Conservation (phyloP, 2,797 vertebrate species). For the Hydrolagus colliei region DNA sequence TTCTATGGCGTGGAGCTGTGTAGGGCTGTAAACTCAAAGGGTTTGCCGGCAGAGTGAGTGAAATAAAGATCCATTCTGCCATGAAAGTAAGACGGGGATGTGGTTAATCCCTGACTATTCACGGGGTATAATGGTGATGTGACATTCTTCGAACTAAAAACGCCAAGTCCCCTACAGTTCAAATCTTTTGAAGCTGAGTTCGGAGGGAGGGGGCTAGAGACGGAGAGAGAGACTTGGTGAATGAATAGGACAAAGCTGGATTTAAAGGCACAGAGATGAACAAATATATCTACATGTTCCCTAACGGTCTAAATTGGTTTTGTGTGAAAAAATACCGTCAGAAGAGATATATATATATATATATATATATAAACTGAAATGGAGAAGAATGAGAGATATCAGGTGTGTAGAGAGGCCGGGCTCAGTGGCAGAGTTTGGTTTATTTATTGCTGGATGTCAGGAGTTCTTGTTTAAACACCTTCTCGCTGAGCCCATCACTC, state of each 20-base stretch:
- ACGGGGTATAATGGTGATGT: slow-evolving; percentile 8
- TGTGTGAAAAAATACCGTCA: too few species aligned
- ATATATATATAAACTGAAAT: too few species aligned
- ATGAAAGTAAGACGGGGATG: slow-evolving; percentile 25
- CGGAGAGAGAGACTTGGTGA: background rate
- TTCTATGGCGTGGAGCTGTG: background rate
- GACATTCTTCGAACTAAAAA: slow-evolving; percentile 15
- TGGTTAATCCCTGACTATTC: slow-evolving; percentile 28
- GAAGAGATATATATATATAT: too few species aligned
- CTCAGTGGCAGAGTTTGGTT: too few species aligned
- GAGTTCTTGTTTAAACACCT: too few species aligned
- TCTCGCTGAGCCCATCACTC: too few species aligned
- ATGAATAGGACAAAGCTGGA: slow-evolving; percentile 10
- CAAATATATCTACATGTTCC: background rate
- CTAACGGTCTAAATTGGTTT: too few species aligned
- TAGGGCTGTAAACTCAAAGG: background rate
- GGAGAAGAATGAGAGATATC: too few species aligned
- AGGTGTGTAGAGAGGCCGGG: too few species aligned
- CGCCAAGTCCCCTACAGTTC: background rate
- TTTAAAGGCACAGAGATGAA: slow-evolving; percentile 11
- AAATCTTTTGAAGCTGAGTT: background rate
- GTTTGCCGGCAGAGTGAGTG: background rate
- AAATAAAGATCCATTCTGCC: slow-evolving; percentile 21
- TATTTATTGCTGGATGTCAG: too few species aligned
- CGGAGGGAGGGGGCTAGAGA: background rate